Conservation (phyloP, 2,113 vertebrate species). For the Pygoscelis antarcticus region DNA sequence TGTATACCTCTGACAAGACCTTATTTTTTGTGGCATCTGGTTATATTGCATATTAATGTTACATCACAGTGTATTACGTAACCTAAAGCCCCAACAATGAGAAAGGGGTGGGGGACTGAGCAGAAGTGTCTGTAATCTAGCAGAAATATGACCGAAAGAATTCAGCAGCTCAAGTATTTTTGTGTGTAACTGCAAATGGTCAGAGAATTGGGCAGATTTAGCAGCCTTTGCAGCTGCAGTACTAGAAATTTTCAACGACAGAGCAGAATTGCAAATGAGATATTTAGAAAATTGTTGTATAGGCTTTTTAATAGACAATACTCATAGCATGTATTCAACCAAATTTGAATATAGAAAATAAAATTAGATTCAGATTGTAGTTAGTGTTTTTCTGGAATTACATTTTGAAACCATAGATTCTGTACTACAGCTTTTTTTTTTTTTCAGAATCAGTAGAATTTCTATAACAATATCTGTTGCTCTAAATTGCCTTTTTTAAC, state of each 20-base stretch:
- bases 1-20: neutral
- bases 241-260: neutral
- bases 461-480: neutral
- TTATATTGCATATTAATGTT: neutral
- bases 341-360: constrained; percentile 42
- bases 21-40: neutral
- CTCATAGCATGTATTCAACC: neutral
- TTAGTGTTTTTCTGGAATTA: constrained; percentile 45
- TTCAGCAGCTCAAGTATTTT: neutral
- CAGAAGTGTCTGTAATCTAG: neutral
- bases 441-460: neutral
- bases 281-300: constrained; percentile 12
- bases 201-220: neutral
- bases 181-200: neutral
- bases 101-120: neutral
- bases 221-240: neutral
- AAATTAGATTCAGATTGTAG: constrained; percentile 31
- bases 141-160: neutral
- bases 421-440: neutral
- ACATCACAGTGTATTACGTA: neutral
- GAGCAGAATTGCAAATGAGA: constrained; percentile 38
- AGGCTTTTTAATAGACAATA: constrained; percentile 7
- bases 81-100: neutral
- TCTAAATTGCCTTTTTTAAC: neutral
- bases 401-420: neutral